These are phyloP conservation scores for Halcyon smyrnensis DNA, from an alignment of 2,797 vertebrate species.

Conservation along the genomic window DNA sequence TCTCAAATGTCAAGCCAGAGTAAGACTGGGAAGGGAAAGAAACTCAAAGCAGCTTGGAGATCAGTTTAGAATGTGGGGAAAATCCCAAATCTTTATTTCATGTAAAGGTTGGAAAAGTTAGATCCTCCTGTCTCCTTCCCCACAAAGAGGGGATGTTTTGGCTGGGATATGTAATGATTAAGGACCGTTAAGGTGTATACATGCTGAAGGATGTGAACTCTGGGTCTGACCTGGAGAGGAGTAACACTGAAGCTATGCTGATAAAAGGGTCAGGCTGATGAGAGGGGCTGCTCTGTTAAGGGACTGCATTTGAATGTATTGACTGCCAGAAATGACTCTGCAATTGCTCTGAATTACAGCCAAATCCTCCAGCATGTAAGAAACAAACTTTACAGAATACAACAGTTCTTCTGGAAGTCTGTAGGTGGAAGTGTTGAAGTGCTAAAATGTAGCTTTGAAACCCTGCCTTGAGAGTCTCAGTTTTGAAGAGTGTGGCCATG, in stretches of 20 bases:
- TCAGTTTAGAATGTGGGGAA: background rate
- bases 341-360: constrained; percentile 1
- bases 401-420: background rate
- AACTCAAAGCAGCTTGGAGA: background rate
- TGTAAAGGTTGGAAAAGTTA: background rate
- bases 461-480: background rate
- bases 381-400: background rate
- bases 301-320: background rate
- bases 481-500: background rate
- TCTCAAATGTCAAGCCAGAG: background rate
- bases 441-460: constrained; percentile 14
- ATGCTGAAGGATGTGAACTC: background rate
- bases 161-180: background rate
- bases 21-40: background rate
- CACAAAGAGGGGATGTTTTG: background rate
- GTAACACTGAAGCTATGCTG: background rate
- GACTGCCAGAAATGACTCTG: constrained; percentile 3
- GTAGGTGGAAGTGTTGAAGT: background rate
- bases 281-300: background rate
- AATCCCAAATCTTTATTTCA: background rate
- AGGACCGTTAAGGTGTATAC: background rate
- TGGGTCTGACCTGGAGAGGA: background rate
- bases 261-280: background rate
- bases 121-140: background rate
- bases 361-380: background rate